Conservation (phyloP, 2,888 invertebrate genomes). For the Agrochola litura region DNA sequence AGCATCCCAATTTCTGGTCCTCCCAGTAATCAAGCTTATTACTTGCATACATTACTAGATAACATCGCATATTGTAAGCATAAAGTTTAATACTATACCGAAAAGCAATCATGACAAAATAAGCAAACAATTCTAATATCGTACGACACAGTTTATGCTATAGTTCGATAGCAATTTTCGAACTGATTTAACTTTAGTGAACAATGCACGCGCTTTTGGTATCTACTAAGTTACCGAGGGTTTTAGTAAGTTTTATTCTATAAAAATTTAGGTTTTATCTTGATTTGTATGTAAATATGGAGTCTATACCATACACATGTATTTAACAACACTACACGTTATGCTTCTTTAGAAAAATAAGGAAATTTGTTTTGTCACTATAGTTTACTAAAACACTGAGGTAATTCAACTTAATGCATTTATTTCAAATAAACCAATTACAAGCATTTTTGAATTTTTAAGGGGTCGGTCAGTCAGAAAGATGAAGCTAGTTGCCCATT, state of each 20-base stretch:
- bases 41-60: constrained; percentile 34
- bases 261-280: neutral
- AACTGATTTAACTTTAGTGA: constrained; percentile 52
- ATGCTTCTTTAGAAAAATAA: too few species aligned
- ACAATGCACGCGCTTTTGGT: constrained; percentile 52
- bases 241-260: neutral
- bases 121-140: constrained; percentile 39
- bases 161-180: constrained; percentile 43
- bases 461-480: too few species aligned
- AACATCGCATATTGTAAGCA: constrained; percentile 33
- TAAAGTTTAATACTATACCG: constrained; percentile 26
- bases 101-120: constrained; percentile 49
- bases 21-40: neutral
- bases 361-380: too few species aligned
- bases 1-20: neutral
- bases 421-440: too few species aligned
- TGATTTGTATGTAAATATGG: neutral
- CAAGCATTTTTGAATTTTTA: too few species aligned
- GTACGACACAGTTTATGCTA: constrained; percentile 34
- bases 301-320: neutral
- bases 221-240: constrained; percentile 6
- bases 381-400: too few species aligned
- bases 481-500: too few species aligned
- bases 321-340: too few species aligned
- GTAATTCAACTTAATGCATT: too few species aligned